These are phyloP conservation scores for Drosophila birchii DNA, from an alignment of 2,888 invertebrate genomes.

Conservation along the genomic window DNA sequence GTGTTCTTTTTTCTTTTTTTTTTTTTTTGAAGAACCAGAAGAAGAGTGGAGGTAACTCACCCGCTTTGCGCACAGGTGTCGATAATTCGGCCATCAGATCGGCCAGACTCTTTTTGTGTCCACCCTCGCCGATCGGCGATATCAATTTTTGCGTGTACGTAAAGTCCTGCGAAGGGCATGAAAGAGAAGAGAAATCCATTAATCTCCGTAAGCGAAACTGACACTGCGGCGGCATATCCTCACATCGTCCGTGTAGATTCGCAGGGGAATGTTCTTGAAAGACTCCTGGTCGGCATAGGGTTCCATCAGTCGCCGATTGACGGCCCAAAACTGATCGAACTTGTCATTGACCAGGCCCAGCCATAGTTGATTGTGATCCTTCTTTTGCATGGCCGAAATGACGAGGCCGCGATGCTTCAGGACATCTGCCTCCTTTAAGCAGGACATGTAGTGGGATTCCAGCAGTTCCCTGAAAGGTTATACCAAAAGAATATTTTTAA, in stretches of 20 bases:
- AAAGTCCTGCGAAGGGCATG: constrained; percentile 75
- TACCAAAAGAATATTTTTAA: background rate
- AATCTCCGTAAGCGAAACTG: background rate
- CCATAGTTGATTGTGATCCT: constrained; percentile 98
- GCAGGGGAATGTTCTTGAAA: constrained; percentile 95
- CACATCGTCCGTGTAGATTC: constrained; percentile 90
- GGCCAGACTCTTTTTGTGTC: constrained; percentile 83
- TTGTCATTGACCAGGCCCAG: constrained; percentile 97
- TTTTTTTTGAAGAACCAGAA: background rate
- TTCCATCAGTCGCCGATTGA: constrained; percentile 98
- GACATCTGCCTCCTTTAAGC: constrained; percentile 99
- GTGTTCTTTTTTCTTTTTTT: background rate
- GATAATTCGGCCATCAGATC: constrained; percentile 84
- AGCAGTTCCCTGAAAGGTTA: constrained; percentile 90
- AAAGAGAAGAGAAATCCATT: background rate
- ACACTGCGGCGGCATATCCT: constrained; percentile 41
- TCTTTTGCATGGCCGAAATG: constrained; percentile 96
- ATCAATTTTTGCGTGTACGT: constrained; percentile 84
- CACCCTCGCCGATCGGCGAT: constrained; percentile 80
- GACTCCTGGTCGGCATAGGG: constrained; percentile 90
- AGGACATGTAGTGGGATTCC: constrained; percentile 97
- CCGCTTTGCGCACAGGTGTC: constrained; percentile 83
- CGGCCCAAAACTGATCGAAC: constrained; percentile 99
- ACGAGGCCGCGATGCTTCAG: constrained; percentile 96
- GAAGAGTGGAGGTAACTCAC: constrained; percentile 72